Conservation (phyloP, 2,113 vertebrate species). For the Chloebia gouldiae region DNA sequence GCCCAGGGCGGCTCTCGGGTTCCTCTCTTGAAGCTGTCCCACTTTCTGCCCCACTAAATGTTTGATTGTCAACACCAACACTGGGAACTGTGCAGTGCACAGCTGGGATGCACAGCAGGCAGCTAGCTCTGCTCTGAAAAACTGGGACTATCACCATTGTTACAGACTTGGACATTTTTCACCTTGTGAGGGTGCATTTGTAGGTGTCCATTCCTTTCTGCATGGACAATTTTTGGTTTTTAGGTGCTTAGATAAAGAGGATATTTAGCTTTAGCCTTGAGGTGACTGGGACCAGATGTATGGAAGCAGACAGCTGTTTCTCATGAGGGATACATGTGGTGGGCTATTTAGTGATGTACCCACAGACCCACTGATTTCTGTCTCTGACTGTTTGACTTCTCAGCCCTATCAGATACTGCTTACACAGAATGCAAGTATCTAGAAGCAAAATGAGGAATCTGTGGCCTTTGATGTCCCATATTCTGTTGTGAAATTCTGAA, state of each 20-base stretch:
- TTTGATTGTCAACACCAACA: not conserved
- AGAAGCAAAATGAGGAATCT: not conserved
- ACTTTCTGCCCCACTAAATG: not conserved
- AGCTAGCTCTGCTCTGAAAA: not conserved
- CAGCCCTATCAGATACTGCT: not conserved
- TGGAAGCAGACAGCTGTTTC: not conserved
- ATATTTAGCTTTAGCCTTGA: not conserved
- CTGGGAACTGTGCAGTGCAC: not conserved
- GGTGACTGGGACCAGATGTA: not conserved
- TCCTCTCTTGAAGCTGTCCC: not conserved
- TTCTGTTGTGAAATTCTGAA: not conserved
- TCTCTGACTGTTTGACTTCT: not conserved
- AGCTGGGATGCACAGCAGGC: not conserved
- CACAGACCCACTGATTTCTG: not conserved
- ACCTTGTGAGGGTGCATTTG: not conserved
- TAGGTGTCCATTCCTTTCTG: not conserved
- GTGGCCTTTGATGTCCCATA: not conserved
- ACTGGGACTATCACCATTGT: not conserved
- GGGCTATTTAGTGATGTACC: not conserved
- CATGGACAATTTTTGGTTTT: not conserved
- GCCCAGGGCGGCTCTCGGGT: accelerated
- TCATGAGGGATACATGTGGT: accelerated
- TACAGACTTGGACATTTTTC: not conserved
- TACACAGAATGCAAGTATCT: not conserved
- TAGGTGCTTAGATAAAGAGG: not conserved